These are phyloP conservation scores for Elgaria multicarinata DNA, from an alignment of 2,113 vertebrate species.

Conservation along the genomic window DNA sequence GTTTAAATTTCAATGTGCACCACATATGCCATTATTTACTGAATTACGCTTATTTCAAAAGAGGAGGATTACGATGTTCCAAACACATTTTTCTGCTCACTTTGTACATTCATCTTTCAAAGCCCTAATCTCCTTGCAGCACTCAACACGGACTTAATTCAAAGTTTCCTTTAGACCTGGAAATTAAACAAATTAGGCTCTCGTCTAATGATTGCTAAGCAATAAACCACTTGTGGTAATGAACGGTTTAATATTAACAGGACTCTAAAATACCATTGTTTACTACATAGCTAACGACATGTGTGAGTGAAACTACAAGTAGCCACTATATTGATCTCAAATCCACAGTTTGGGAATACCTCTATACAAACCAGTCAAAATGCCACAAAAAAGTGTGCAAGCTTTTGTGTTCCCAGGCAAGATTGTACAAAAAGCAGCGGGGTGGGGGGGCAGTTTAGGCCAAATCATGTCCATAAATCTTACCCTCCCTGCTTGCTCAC, in stretches of 20 bases:
- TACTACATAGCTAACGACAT: background rate
- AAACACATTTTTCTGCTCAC: slow-evolving; percentile 31
- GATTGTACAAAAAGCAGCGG: too few species aligned
- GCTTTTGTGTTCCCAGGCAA: too few species aligned
- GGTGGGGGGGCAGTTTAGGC: too few species aligned
- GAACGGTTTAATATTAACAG: background rate
- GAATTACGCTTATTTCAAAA: slow-evolving; percentile 44
- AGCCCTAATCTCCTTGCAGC: slow-evolving; percentile 17
- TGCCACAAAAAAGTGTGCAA: too few species aligned
- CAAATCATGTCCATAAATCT: background rate
- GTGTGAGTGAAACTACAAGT: background rate
- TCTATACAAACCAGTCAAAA: too few species aligned
- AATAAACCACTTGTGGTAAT: background rate
- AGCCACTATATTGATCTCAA: slow-evolving; percentile 19
- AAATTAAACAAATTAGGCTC: slow-evolving; percentile 5
- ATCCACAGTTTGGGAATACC: too few species aligned
- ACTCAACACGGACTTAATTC: slow-evolving; percentile 17
- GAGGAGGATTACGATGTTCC: slow-evolving; percentile 52
- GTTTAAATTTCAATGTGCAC: slow-evolving; percentile 28
- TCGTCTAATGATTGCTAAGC: slow-evolving; percentile 9
- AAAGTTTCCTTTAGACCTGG: background rate
- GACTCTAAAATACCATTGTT: background rate
- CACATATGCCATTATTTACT: slow-evolving; percentile 36
- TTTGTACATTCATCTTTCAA: slow-evolving; percentile 15
- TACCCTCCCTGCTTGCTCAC: background rate